Percentiles rank a stretch among this genome's conserved stretches.
These are phyloP conservation scores for Odontocolon sp. DNA, from an alignment of 2,888 invertebrate species.

Conservation along the genomic window DNA sequence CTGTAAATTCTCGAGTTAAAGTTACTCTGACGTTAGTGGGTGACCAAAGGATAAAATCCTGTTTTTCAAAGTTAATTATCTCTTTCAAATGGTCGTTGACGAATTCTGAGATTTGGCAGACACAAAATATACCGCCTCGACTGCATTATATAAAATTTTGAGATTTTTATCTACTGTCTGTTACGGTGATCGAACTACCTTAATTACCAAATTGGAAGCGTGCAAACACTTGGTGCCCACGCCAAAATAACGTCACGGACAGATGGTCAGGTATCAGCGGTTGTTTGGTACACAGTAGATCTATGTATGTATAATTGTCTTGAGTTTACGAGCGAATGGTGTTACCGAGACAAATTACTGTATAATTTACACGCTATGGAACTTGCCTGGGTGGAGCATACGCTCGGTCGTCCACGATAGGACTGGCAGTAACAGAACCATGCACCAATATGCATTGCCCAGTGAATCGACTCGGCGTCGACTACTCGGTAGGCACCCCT, in stretches of 20 bases:
- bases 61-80: no score
- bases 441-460: conserved; percentile 27
- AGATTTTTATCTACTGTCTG: no score
- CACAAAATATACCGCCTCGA: no score
- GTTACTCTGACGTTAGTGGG: no score
- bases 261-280: not conserved
- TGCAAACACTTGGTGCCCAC: no score
- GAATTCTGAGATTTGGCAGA: no score
- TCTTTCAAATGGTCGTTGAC: no score
- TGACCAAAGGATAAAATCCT: no score
- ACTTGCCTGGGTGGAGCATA: conserved; percentile 15
- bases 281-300: not conserved
- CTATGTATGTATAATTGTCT: conserved; percentile 28
- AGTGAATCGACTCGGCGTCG: conserved; percentile 23
- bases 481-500: not conserved
- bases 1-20: no score
- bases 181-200: no score
- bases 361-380: conserved; percentile 47
- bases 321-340: conserved; percentile 12
- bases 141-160: no score
- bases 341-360: conserved; percentile 43
- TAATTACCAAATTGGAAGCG: no score
- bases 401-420: not conserved
- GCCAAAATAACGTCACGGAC: conserved; percentile 1
- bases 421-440: not conserved